These are phyloP conservation scores for Bellardia pandia DNA, from an alignment of 2,888 invertebrate genomes.

Conservation along the genomic window DNA sequence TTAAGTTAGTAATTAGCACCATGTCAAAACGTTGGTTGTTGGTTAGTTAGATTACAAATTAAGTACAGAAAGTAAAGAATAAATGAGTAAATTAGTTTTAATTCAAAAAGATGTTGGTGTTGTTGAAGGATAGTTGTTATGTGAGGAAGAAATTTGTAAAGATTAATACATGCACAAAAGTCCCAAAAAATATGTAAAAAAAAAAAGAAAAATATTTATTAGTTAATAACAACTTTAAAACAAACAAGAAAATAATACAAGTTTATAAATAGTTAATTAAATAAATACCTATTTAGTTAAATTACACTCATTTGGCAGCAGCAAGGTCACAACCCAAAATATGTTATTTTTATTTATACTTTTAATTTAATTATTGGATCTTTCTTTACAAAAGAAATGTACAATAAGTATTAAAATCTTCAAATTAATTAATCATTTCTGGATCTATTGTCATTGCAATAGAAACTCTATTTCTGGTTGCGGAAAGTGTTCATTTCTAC, in stretches of 20 bases:
- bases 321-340: no score
- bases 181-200: conserved; percentile 64
- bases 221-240: conserved; percentile 39
- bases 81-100: conserved; percentile 11
- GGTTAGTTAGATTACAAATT: conserved; percentile 22
- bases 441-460: no score
- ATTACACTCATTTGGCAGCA: no score
- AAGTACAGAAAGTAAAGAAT: conserved; percentile 1
- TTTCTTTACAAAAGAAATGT: no score
- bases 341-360: no score
- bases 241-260: conserved; percentile 11
- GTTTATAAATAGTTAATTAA: conserved; percentile 9
- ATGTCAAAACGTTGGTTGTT: conserved; percentile 36
- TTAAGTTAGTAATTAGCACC: conserved; percentile 6
- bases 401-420: no score
- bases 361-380: no score
- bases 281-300: not conserved
- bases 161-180: conserved; percentile 63
- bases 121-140: conserved; percentile 42
- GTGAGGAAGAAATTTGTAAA: conserved; percentile 21
- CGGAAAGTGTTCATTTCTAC: no score
- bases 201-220: conserved; percentile 55
- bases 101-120: conserved; percentile 15
- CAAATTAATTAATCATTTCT: no score
- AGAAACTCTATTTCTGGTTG: no score